A percentile compares a stretch with the other conserved stretches of the same genome.
These are phyloP conservation scores for Ptychadena robeensis DNA, from an alignment of 2,797 vertebrate species.

Conservation along the genomic window DNA sequence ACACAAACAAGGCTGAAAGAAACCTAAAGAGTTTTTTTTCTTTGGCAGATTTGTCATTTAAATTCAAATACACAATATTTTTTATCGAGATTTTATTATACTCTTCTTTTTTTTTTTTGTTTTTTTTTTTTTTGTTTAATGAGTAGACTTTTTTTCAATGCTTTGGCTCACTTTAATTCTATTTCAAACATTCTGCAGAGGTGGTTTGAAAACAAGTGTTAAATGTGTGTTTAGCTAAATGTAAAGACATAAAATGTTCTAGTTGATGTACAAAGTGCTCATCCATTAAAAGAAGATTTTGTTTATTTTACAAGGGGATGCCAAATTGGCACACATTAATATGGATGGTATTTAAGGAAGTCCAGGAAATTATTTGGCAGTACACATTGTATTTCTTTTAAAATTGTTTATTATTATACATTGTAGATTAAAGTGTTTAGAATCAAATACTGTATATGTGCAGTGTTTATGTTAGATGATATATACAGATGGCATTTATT, in stretches of 20 bases:
- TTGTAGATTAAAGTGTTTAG: conserved; percentile 51
- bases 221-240: not conserved
- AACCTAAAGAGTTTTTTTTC: too few relatives aligned
- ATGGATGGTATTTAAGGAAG: conserved; percentile 26
- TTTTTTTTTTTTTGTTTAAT: not conserved
- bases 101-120: too few relatives aligned
- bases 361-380: conserved; percentile 27
- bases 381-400: conserved; percentile 27
- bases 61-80: too few relatives aligned
- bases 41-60: too few relatives aligned
- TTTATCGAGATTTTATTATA: too few relatives aligned
- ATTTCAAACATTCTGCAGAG: not conserved
- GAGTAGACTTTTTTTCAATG: not conserved
- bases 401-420: conserved; percentile 49
- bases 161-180: not conserved
- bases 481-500: conserved; percentile 37
- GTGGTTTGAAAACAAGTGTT: not conserved
- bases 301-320: conserved; percentile 30
- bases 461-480: conserved; percentile 30
- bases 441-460: conserved; percentile 41
- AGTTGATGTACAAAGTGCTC: conserved; percentile 17
- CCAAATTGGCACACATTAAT: conserved; percentile 40
- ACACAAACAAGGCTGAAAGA: too few relatives aligned
- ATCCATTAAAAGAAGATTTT: conserved; percentile 16
- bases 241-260: not conserved